Evolutionary conservation across 1,140 invertebrate species (phyloP).

Genomic region (Philotrypesis tridentata): DNA sequence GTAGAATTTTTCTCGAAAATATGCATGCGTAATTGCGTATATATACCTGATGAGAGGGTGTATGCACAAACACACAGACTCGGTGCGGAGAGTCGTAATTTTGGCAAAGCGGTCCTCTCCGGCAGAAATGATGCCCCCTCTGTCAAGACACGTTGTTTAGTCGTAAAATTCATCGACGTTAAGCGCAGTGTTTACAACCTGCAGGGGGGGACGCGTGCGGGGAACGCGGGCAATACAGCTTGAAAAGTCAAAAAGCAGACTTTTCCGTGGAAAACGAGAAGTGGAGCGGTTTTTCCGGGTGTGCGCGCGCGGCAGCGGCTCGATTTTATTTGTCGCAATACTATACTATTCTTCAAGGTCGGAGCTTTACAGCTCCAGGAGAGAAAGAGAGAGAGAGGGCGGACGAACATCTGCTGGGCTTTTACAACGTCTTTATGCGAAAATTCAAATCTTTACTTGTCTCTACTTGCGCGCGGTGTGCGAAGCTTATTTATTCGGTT

Average conservation of each 20-base stretch:
- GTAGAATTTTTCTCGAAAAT: too few relatives aligned
- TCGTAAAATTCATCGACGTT: not conserved
- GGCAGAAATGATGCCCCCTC: not conserved
- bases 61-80: too few relatives aligned
- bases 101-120: not conserved
- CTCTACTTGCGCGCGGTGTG: too few relatives aligned
- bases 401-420: too few relatives aligned
- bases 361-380: slow-evolving; percentile 8
- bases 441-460: too few relatives aligned
- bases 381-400: too few relatives aligned
- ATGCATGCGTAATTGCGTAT: too few relatives aligned
- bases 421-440: too few relatives aligned
- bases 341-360: not conserved
- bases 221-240: not conserved
- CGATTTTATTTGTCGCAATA: slow-evolving; percentile 22
- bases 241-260: slow-evolving; percentile 46
- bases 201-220: not conserved
- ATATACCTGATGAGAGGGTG: not conserved
- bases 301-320: not conserved
- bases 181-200: not conserved
- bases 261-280: slow-evolving; percentile 50
- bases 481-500: too few relatives aligned
- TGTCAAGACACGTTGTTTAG: not conserved
- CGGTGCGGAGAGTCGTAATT: not conserved
- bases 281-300: slow-evolving; percentile 55